A percentile compares a stretch with the other conserved stretches of the same genome.
phyloP scores from a whole-genome alignment of 2,888 invertebrate genomes.

The Metalampra italica region DNA sequence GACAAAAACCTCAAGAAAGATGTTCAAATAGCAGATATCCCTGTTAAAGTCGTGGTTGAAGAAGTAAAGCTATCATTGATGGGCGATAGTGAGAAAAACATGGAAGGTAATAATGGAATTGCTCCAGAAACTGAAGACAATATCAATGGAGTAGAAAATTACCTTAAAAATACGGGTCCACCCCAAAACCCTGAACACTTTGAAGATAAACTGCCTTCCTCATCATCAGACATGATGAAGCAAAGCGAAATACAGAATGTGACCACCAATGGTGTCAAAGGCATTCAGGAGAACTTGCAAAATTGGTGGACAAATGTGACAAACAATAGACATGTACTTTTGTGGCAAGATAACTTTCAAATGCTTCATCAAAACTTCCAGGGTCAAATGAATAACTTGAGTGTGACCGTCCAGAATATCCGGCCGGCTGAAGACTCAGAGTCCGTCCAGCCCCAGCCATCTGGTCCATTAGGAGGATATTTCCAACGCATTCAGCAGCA shows the following conservation, averaged over 20 bases:
- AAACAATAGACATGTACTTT: slow-evolving; percentile 30
- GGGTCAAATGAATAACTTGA: slow-evolving; percentile 47
- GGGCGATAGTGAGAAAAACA: slow-evolving; percentile 23
- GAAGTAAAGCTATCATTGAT: slow-evolving; percentile 30
- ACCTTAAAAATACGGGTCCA: slow-evolving; percentile 55
- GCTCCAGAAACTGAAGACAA: slow-evolving; percentile 24
- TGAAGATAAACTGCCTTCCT: slow-evolving; percentile 34
- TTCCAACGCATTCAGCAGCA: slow-evolving; percentile 4
- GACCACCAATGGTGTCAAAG: slow-evolving; percentile 37
- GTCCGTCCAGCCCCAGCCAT: slow-evolving; percentile 13
- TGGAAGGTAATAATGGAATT: slow-evolving; percentile 24
- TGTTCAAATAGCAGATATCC: slow-evolving; percentile 37
- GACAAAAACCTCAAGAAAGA: slow-evolving; percentile 43
- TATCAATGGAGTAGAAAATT: slow-evolving; percentile 44
- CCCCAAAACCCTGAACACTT: slow-evolving; percentile 58
- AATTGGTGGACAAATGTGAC: slow-evolving; percentile 35
- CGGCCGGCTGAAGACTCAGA: slow-evolving; percentile 23
- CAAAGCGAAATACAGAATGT: slow-evolving; percentile 10
- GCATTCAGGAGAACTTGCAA: slow-evolving; percentile 45
- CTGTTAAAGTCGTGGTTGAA: slow-evolving; percentile 53
- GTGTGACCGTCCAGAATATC: slow-evolving; percentile 41
- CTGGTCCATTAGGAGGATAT: slow-evolving; percentile 2
- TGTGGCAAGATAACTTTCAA: slow-evolving; percentile 44
- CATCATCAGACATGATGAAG: not conserved
- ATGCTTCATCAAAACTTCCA: slow-evolving; percentile 43